phyloP scores from a whole-genome alignment of 1,140 invertebrate genomes.

The Diuraphis noxia region DNA sequence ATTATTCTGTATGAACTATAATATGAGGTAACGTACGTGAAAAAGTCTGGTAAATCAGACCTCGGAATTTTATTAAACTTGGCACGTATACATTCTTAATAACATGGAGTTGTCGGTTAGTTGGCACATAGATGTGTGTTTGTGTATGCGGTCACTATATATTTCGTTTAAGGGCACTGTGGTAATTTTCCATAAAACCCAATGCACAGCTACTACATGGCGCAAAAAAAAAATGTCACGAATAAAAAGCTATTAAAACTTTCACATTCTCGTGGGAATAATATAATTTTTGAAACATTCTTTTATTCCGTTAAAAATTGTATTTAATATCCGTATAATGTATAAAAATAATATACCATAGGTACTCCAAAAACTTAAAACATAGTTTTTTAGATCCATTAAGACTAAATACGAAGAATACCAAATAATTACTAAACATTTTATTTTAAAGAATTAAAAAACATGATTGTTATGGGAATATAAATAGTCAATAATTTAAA shows the following conservation, averaged over 20 bases:
- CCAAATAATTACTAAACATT: background rate
- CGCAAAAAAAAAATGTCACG: slow-evolving; percentile 19
- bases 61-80: slow-evolving; percentile 18
- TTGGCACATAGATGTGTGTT: background rate
- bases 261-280: background rate
- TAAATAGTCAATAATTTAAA: too few relatives aligned
- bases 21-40: background rate
- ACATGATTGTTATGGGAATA: background rate
- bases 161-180: background rate
- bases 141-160: background rate
- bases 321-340: background rate
- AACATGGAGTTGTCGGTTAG: slow-evolving; percentile 20
- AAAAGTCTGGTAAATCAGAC: slow-evolving; percentile 13
- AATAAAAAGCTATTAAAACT: slow-evolving; percentile 12
- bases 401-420: background rate
- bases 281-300: slow-evolving; percentile 1
- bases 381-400: background rate
- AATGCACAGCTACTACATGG: slow-evolving; percentile 4
- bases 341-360: background rate
- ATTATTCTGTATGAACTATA: background rate
- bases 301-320: slow-evolving; percentile 11
- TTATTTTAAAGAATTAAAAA: background rate
- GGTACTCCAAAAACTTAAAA: background rate
- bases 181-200: background rate
- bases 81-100: slow-evolving; percentile 29